phyloP scores from a whole-genome alignment of 1,140 invertebrate species.

The Lasaia peninsularis region DNA sequence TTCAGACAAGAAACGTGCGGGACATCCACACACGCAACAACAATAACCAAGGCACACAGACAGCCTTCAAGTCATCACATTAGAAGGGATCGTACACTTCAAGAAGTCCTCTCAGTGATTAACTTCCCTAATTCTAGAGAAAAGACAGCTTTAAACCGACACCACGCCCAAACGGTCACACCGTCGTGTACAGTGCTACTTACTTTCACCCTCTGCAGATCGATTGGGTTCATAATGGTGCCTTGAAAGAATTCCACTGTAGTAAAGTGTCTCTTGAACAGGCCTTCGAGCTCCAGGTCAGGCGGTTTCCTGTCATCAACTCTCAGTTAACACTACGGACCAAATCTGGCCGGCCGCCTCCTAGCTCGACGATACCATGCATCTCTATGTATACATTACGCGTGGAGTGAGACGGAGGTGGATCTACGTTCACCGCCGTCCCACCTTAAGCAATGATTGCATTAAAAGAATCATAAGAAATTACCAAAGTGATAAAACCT shows the following conservation, averaged over 20 bases:
- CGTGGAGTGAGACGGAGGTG: slow-evolving; percentile 51
- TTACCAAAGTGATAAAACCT: slow-evolving; percentile 74
- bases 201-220: slow-evolving; percentile 99
- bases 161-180: slow-evolving; percentile 68
- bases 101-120: slow-evolving; percentile 36
- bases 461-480: slow-evolving; percentile 70
- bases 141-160: slow-evolving; percentile 69
- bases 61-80: slow-evolving; percentile 52
- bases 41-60: slow-evolving; percentile 65
- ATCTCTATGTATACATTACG: slow-evolving; percentile 70
- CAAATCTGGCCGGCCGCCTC: slow-evolving; percentile 60
- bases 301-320: slow-evolving; percentile 89
- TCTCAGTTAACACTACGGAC: slow-evolving; percentile 74
- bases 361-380: slow-evolving; percentile 69
- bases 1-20: slow-evolving; percentile 27
- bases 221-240: slow-evolving; percentile 99
- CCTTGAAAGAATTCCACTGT: slow-evolving; percentile 99
- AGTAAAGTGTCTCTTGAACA: slow-evolving; percentile 99
- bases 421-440: slow-evolving; percentile 35
- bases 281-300: slow-evolving; percentile 98
- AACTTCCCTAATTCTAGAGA: slow-evolving; percentile 69
- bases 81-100: slow-evolving; percentile 57
- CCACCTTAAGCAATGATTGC: slow-evolving; percentile 73
- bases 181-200: slow-evolving; percentile 70
- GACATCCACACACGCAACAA: slow-evolving; percentile 40